Percentiles rank a stretch among this genome's conserved stretches.
These are phyloP conservation scores for Dioctria linearis DNA, from an alignment of 2,888 invertebrate species.

Conservation along the genomic window DNA sequence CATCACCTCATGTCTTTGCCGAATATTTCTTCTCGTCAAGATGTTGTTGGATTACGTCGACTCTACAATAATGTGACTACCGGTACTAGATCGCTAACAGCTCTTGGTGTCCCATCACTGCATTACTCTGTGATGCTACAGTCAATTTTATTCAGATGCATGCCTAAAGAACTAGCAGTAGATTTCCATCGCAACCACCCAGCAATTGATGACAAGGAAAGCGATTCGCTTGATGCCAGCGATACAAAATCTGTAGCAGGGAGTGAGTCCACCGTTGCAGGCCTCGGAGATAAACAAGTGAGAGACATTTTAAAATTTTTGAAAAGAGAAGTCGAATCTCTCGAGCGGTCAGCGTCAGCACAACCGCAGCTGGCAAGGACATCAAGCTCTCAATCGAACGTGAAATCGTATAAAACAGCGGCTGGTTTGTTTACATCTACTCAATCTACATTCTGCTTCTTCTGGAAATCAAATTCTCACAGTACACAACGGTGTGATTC, in stretches of 20 bases:
- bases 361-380: too few species aligned
- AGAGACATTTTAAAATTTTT: not conserved
- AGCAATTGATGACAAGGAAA: not conserved
- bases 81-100: not conserved
- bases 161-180: not conserved
- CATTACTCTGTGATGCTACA: slow-evolving; percentile 21
- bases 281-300: not conserved
- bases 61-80: not conserved
- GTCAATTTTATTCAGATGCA: not conserved
- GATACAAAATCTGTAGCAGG: not conserved
- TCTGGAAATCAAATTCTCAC: not conserved
- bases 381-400: not conserved
- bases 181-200: not conserved
- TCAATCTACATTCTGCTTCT: not conserved
- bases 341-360: not conserved
- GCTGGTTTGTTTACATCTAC: not conserved
- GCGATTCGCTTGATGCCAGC: not conserved
- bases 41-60: too few species aligned
- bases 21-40: too few species aligned
- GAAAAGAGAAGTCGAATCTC: slow-evolving; percentile 18
- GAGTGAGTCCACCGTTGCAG: not conserved
- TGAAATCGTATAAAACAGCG: not conserved
- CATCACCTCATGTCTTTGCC: too few species aligned
- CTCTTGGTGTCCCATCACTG: not conserved
- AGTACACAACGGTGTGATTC: not conserved